Evolutionary conservation across 2,888 invertebrate species (phyloP).

Genomic region (Hoplodrina ambigua): DNA sequence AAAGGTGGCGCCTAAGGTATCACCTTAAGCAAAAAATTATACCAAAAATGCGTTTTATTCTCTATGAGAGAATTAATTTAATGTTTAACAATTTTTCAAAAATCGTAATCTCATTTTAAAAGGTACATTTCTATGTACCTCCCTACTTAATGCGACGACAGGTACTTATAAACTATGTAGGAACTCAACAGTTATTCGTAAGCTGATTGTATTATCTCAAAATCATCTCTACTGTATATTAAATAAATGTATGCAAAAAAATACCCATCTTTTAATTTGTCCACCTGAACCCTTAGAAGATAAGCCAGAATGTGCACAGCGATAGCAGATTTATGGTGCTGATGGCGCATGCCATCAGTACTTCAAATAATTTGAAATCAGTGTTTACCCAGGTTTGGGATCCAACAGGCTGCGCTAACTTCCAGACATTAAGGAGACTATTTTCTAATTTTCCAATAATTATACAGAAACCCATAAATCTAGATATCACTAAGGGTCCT

Average conservation of each 20-base stretch:
- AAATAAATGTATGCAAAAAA: background rate
- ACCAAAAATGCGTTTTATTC: conserved; percentile 1
- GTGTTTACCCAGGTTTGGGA: no score
- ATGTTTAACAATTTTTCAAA: background rate
- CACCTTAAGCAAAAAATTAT: background rate
- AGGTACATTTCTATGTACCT: no score
- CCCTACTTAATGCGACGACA: background rate
- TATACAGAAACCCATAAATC: no score
- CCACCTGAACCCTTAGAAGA: background rate
- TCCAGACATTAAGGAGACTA: no score
- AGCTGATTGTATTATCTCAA: background rate
- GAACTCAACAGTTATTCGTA: no score
- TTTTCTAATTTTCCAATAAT: no score
- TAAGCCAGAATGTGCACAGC: no score
- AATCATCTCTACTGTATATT: background rate
- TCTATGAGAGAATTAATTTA: background rate
- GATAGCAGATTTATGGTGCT: no score
- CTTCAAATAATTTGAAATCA: no score
- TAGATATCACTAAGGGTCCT: no score
- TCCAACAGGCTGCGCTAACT: no score
- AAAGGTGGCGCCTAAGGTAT: background rate
- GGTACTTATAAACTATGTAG: background rate
- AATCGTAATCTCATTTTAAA: background rate
- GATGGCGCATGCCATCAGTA: no score
- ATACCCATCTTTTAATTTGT: background rate